phyloP scores from a whole-genome alignment of 1,140 invertebrate genomes.

The Trichogramma pretiosum region DNA sequence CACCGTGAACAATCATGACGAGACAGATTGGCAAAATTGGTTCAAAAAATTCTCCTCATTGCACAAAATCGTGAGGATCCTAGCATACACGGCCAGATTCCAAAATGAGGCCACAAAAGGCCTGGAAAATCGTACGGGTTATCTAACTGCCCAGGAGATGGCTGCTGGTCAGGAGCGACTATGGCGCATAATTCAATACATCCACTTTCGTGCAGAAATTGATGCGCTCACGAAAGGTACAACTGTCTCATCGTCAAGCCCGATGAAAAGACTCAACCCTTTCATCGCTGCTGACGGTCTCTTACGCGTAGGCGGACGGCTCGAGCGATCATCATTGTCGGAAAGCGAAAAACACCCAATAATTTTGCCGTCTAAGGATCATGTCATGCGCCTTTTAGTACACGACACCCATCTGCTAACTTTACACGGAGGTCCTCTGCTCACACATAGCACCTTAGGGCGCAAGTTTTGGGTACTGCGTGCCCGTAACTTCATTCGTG shows the following conservation, averaged over 20 bases:
- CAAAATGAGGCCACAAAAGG: background rate
- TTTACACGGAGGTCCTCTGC: slow-evolving; percentile 7
- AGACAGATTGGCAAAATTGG: background rate
- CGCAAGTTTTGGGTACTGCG: slow-evolving; percentile 6
- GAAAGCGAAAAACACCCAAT: background rate
- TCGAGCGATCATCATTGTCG: background rate
- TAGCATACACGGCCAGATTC: background rate
- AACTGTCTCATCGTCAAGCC: background rate
- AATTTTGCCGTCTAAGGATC: background rate
- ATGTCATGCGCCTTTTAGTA: background rate
- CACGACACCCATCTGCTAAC: background rate
- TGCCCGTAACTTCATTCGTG: background rate
- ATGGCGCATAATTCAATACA: background rate
- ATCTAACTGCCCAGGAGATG: background rate
- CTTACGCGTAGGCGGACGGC: slow-evolving; percentile 4
- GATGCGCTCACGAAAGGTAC: background rate
- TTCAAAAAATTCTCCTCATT: too few species aligned
- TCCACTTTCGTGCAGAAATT: background rate
- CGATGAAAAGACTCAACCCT: background rate
- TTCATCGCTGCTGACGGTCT: slow-evolving; percentile 2
- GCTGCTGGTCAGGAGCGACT: background rate
- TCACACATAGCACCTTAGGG: background rate
- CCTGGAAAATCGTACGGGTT: background rate
- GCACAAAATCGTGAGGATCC: too few species aligned
- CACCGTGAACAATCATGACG: background rate